phyloP scores from a whole-genome alignment of 2,113 vertebrate species.

The Oceanites oceanicus region DNA sequence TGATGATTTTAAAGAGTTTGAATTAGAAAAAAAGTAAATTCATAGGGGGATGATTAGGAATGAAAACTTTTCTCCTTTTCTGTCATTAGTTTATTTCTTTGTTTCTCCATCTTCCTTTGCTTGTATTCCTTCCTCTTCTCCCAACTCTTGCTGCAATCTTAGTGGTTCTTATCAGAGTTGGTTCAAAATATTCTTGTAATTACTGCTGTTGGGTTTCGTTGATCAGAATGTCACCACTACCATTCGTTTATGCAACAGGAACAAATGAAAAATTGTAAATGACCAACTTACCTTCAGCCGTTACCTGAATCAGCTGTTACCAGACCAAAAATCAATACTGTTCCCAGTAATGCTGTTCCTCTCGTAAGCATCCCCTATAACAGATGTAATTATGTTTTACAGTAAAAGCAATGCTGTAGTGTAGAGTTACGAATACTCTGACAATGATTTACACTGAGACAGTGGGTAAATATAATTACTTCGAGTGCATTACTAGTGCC shows the following conservation, averaged over 20 bases:
- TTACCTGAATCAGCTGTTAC: neutral
- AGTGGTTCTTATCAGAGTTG: neutral
- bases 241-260: neutral
- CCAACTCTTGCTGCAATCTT: neutral
- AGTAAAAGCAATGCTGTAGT: neutral
- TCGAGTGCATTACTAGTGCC: neutral
- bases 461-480: neutral
- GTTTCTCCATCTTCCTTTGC: neutral
- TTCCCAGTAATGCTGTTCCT: slow-evolving; percentile 1
- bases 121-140: neutral
- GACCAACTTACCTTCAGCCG: neutral
- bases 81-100: neutral
- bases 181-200: neutral
- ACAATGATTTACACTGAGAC: neutral
- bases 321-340: neutral
- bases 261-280: neutral
- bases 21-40: neutral
- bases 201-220: neutral
- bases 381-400: neutral
- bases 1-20: neutral
- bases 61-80: neutral
- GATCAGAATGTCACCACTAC: neutral
- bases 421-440: neutral
- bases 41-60: neutral
- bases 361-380: neutral